These are phyloP conservation scores for Microctenopoma stevenorrisi DNA, from an alignment of 2,797 vertebrate species.

Conservation along the genomic window DNA sequence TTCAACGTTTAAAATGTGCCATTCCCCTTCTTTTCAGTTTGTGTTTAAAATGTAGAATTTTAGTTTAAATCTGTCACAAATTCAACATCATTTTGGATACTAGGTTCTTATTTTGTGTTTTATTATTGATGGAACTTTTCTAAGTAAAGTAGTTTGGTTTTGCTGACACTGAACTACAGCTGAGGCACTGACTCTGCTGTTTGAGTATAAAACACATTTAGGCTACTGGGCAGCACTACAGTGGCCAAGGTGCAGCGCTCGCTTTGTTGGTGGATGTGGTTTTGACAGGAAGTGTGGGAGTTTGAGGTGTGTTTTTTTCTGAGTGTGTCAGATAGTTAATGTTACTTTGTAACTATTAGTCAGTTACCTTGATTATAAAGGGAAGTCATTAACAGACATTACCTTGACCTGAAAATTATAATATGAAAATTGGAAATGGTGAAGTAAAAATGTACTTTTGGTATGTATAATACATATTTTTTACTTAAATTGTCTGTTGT, in stretches of 20 bases:
- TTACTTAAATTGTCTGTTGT: too few species aligned
- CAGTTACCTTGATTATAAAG: not conserved
- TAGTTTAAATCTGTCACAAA: not conserved
- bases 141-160: not conserved
- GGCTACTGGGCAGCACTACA: not conserved
- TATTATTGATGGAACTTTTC: not conserved
- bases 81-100: not conserved
- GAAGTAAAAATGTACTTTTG: too few species aligned
- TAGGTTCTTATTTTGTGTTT: not conserved
- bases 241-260: too few species aligned
- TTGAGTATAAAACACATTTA: not conserved
- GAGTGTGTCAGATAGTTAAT: not conserved
- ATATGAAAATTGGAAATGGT: too few species aligned
- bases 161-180: not conserved
- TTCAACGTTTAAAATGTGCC: too few species aligned
- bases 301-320: not conserved
- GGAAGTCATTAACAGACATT: too few species aligned
- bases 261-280: not conserved
- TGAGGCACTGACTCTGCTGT: not conserved
- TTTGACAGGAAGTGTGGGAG: slow-evolving; percentile 6
- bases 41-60: too few species aligned
- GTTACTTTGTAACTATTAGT: not conserved
- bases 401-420: too few species aligned
- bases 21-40: too few species aligned
- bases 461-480: too few species aligned